These are phyloP conservation scores for Hemicordylus capensis DNA, from an alignment of 2,113 vertebrate species.

Conservation along the genomic window DNA sequence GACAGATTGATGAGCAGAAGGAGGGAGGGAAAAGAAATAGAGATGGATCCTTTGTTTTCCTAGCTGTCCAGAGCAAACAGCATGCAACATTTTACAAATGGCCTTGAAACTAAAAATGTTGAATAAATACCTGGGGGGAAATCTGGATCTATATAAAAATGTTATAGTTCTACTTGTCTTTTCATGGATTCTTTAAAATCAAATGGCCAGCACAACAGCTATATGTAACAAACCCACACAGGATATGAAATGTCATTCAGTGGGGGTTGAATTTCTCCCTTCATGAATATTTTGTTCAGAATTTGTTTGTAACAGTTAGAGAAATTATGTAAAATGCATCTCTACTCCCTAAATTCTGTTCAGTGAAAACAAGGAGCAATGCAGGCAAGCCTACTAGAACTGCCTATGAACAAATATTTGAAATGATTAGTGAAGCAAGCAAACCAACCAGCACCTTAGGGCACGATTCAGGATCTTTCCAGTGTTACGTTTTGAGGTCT, in stretches of 20 bases:
- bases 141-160: background rate
- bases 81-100: background rate
- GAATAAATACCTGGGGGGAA: background rate
- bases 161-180: background rate
- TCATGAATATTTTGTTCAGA: background rate
- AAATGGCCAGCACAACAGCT: fast-evolving
- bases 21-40: background rate
- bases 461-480: background rate
- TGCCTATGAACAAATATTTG: background rate
- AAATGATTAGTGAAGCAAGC: background rate
- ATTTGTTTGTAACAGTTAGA: background rate
- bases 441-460: background rate
- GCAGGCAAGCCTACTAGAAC: background rate
- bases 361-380: background rate
- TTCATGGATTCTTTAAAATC: background rate
- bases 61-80: background rate
- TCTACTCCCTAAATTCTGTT: background rate
- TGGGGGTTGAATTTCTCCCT: background rate
- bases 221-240: constrained; percentile 9
- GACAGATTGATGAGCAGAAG: constrained; percentile 7
- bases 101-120: background rate
- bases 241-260: background rate
- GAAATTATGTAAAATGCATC: background rate
- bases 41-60: background rate
- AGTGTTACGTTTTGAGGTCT: background rate